Evolutionary conservation across 2,797 vertebrate genomes (phyloP).

Genomic region (Lacerta viridis): DNA sequence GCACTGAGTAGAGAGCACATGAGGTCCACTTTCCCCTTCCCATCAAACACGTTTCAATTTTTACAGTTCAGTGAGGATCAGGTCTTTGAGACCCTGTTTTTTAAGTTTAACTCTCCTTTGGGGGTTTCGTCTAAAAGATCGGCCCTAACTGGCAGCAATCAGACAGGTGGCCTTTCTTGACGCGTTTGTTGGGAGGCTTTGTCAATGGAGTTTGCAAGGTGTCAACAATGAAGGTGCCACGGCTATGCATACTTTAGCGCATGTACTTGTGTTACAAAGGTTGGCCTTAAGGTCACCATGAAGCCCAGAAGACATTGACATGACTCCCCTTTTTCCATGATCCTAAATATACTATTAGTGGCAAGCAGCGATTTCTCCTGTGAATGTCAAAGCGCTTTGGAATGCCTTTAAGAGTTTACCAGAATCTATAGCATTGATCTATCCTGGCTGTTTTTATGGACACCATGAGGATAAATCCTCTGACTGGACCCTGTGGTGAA

Average conservation of each 20-base stretch:
- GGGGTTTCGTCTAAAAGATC: neutral
- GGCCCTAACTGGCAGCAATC: neutral
- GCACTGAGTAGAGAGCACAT: neutral
- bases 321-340: constrained; percentile 52
- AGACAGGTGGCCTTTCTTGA: constrained; percentile 61
- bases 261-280: constrained; percentile 36
- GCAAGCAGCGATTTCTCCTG: constrained; percentile 45
- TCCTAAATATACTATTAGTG: constrained; percentile 48
- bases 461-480: constrained; percentile 6
- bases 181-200: constrained; percentile 2
- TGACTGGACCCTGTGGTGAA: constrained; percentile 16
- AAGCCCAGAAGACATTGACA: constrained; percentile 57
- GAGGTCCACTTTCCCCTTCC: too few relatives aligned
- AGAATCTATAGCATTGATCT: constrained; percentile 30
- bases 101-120: neutral
- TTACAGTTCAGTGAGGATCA: neutral
- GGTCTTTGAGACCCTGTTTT: neutral
- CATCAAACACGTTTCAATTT: neutral
- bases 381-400: constrained; percentile 11
- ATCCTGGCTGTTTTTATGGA: constrained; percentile 22
- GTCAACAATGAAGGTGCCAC: constrained; percentile 45
- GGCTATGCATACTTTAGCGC: constrained; percentile 37
- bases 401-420: constrained; percentile 61
- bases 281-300: constrained; percentile 50
- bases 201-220: neutral